These are phyloP conservation scores for Hoplodrina ambigua DNA, from an alignment of 2,888 invertebrate genomes.

Conservation along the genomic window DNA sequence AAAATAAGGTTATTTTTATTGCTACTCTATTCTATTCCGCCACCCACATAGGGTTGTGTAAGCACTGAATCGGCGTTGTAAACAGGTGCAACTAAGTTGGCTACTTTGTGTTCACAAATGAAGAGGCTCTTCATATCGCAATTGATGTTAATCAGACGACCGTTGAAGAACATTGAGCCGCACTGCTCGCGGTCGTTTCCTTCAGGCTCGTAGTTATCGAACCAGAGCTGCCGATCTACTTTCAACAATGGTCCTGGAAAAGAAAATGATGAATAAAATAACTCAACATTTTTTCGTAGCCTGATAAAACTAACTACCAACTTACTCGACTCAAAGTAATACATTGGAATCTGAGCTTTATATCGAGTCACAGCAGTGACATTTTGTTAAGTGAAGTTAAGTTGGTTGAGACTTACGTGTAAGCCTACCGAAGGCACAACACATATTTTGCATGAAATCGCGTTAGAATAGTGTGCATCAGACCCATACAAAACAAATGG, in stretches of 20 bases:
- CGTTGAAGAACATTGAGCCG: conserved; percentile 81
- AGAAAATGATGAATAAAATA: background rate
- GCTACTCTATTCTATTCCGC: background rate
- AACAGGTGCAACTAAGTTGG: background rate
- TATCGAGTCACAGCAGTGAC: too few relatives aligned
- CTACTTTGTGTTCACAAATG: conserved; percentile 80
- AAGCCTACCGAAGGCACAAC: too few relatives aligned
- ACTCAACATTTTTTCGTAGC: background rate
- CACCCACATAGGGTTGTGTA: conserved; percentile 7
- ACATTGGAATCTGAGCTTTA: too few relatives aligned
- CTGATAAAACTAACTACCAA: too few relatives aligned
- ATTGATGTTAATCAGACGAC: conserved; percentile 74
- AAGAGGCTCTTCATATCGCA: conserved; percentile 76
- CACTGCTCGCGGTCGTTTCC: conserved; percentile 68
- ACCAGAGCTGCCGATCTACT: conserved; percentile 12
- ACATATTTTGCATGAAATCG: too few relatives aligned
- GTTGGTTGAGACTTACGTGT: too few relatives aligned
- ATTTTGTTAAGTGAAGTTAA: too few relatives aligned
- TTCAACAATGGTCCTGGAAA: conserved; percentile 7
- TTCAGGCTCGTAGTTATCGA: conserved; percentile 18
- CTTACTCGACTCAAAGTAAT: too few relatives aligned
- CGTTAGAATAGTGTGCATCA: too few relatives aligned
- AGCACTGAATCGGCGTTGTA: background rate
- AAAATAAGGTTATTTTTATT: too few relatives aligned
- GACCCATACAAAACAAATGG: too few relatives aligned